These are phyloP conservation scores for Gorsachius goisagi DNA, from an alignment of 2,113 vertebrate species.

Conservation along the genomic window DNA sequence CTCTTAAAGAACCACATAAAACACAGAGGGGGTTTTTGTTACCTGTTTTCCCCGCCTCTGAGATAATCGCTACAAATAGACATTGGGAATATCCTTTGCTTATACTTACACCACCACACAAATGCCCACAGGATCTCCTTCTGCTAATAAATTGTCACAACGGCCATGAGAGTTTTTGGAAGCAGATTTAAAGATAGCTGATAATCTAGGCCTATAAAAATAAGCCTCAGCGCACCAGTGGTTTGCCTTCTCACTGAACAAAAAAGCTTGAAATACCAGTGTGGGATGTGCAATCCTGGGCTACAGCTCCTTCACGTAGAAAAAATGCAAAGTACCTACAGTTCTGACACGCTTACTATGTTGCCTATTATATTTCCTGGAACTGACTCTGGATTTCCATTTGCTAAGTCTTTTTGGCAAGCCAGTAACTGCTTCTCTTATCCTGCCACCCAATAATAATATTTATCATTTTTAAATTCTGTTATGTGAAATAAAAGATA, in stretches of 20 bases:
- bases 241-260: slow-evolving; percentile 4
- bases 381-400: slow-evolving; percentile 20
- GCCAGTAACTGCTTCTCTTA: background rate
- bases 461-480: background rate
- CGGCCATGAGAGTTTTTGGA: background rate
- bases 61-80: background rate
- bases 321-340: slow-evolving; percentile 43
- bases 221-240: background rate
- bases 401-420: background rate
- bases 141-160: background rate
- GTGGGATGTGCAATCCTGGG: slow-evolving; percentile 38
- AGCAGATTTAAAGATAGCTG: background rate
- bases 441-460: background rate
- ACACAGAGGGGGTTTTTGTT: background rate
- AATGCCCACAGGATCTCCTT: background rate
- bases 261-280: slow-evolving; percentile 32
- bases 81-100: background rate
- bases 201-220: background rate
- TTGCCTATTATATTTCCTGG: slow-evolving; percentile 21
- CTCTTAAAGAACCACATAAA: background rate
- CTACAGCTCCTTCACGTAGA: background rate
- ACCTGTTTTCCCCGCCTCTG: background rate
- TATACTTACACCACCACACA: background rate
- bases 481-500: background rate
- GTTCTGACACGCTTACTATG: background rate